Evolutionary conservation across 2,888 invertebrate genomes (phyloP).

Genomic region (Apamea crenata): DNA sequence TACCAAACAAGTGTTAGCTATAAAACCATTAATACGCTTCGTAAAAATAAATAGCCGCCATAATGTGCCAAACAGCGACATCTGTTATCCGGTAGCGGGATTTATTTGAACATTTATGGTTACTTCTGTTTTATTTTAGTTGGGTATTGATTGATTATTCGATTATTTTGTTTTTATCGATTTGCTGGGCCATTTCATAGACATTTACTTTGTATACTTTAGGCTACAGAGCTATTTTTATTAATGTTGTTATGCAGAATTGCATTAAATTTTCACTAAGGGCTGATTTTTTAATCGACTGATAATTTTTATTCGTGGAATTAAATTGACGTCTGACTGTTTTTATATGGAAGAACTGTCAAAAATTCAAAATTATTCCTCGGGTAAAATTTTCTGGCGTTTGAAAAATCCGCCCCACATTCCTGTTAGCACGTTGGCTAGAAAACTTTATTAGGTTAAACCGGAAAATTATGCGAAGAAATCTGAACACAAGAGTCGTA

Average conservation of each 20-base stretch:
- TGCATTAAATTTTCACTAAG: not conserved
- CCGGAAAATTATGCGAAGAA: not conserved
- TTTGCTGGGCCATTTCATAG: slow-evolving; percentile 49
- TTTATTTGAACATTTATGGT: slow-evolving; percentile 63
- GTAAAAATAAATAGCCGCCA: slow-evolving; percentile 71
- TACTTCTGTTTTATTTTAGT: slow-evolving; percentile 65
- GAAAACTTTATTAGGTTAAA: not conserved
- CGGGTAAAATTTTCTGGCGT: too few species aligned
- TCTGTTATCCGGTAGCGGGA: slow-evolving; percentile 69
- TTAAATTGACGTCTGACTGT: too few species aligned
- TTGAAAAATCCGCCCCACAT: too few species aligned
- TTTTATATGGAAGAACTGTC: too few species aligned
- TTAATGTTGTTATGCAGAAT: slow-evolving; percentile 29
- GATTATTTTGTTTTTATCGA: slow-evolving; percentile 62
- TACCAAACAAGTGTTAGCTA: slow-evolving; percentile 66
- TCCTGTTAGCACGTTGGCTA: not conserved
- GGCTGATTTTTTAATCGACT: too few species aligned
- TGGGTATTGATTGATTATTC: slow-evolving; percentile 64
- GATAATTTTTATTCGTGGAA: too few species aligned
- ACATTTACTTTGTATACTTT: slow-evolving; percentile 21
- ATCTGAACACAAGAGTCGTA: not conserved
- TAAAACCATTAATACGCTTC: slow-evolving; percentile 63
- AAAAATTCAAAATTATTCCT: too few species aligned
- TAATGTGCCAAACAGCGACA: slow-evolving; percentile 69
- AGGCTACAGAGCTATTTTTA: slow-evolving; percentile 20